Percentiles rank a stretch among this genome's conserved stretches.
Conservation (phyloP, 2,888 invertebrate genomes). For the Dinocampus coccinellae region DNA sequence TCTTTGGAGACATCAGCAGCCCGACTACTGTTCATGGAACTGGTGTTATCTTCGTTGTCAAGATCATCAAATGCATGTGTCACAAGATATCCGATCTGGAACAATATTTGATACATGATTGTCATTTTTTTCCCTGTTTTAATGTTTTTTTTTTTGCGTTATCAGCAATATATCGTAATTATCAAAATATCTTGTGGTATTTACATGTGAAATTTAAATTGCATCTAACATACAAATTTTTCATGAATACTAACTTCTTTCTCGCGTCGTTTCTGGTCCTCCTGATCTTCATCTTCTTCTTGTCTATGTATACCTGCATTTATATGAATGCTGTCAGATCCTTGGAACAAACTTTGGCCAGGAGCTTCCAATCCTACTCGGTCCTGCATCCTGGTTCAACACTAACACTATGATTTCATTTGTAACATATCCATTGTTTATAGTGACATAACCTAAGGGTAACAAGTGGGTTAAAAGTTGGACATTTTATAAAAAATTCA, state of each 20-base stretch:
- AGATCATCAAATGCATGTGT: conserved; percentile 80
- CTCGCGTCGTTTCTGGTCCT: conserved; percentile 77
- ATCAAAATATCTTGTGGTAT: not conserved
- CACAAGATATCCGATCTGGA: conserved; percentile 76
- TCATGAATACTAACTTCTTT: conserved; percentile 72
- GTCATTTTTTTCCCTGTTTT: not conserved
- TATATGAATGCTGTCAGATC: conserved; percentile 76
- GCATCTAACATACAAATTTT: not conserved
- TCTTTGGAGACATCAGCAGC: conserved; percentile 54
- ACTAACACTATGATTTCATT: conserved; percentile 53
- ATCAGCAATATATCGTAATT: no score
- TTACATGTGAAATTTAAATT: not conserved
- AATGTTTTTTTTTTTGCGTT: not conserved
- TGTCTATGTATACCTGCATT: conserved; percentile 76
- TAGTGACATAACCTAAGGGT: conserved; percentile 66
- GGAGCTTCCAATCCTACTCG: conserved; percentile 70
- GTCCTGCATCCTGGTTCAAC: conserved; percentile 45
- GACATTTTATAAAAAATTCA: conserved; percentile 42
- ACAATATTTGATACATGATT: conserved; percentile 41
- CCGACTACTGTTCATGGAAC: conserved; percentile 73
- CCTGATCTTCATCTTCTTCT: conserved; percentile 79
- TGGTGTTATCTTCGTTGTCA: conserved; percentile 76
- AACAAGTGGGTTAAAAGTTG: conserved; percentile 61
- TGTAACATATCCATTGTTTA: conserved; percentile 65
- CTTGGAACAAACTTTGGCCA: conserved; percentile 80